These are phyloP conservation scores for Sarcophaga variegata DNA, from an alignment of 2,888 invertebrate species.

Conservation along the genomic window DNA sequence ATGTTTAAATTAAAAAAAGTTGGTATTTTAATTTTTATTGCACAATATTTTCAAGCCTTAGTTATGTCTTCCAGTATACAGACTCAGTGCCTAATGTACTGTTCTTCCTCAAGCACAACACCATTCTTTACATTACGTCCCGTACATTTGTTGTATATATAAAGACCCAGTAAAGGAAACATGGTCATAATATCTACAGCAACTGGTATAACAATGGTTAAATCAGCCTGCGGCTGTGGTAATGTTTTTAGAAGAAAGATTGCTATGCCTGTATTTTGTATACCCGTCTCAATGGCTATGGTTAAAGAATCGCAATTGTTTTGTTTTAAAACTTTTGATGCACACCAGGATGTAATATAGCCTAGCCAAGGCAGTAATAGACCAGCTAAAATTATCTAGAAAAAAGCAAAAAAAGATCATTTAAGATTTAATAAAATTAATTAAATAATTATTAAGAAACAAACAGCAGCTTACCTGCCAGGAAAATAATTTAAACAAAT, in stretches of 20 bases:
- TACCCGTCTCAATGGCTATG: slow-evolving; percentile 95
- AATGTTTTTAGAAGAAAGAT: slow-evolving; percentile 93
- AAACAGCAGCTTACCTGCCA: slow-evolving; percentile 87
- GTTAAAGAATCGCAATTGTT: slow-evolving; percentile 88
- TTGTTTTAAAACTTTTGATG: slow-evolving; percentile 85
- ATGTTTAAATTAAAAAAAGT: slow-evolving; percentile 15
- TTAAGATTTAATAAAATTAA: not conserved
- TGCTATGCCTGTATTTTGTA: slow-evolving; percentile 95
- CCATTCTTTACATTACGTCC: slow-evolving; percentile 70
- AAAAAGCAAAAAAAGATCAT: slow-evolving; percentile 65
- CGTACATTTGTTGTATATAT: slow-evolving; percentile 79
- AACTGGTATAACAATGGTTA: slow-evolving; percentile 95
- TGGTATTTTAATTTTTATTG: not conserved
- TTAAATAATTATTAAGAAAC: too few species aligned
- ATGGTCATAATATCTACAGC: slow-evolving; percentile 97
- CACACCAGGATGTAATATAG: slow-evolving; percentile 86
- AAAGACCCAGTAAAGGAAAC: slow-evolving; percentile 87
- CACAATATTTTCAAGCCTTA: not conserved
- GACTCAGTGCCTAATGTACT: slow-evolving; percentile 28
- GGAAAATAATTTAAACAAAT: slow-evolving; percentile 93
- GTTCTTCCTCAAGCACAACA: slow-evolving; percentile 41
- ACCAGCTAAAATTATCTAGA: slow-evolving; percentile 90
- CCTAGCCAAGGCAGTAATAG: slow-evolving; percentile 92
- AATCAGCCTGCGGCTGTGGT: slow-evolving; percentile 92
- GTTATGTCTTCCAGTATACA: not conserved